Evolutionary conservation across 2,113 vertebrate genomes (phyloP), one percentile per base, ranked within the genome.

Genomic region (Chloropsis hardwickii): DNA sequence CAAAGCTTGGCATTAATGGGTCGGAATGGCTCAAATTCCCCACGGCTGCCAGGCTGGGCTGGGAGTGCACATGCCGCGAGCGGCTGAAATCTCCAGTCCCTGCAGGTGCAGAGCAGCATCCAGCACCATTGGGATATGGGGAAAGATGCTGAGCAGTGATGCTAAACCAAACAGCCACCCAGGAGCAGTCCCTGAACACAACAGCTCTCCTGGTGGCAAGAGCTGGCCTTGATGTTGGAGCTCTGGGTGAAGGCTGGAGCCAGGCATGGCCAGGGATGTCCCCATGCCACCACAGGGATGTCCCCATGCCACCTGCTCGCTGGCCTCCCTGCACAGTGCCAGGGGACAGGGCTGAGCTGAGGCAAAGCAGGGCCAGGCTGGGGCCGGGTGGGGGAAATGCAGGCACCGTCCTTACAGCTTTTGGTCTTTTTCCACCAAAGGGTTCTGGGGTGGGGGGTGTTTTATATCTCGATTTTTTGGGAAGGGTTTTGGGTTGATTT

Each of bases 401-500:
- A 95, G 90, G 60, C 85, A 83, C 22, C 0, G 12, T 83, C 82
- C 93, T 61, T 61, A 60, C 1, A 1, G 81, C 48, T 88, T 91
- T 95, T 92, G 92, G 84, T 76, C 81, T 79, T 92, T 88, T 94
- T 90, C 94, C 95, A 96, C 70, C 86, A 21, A 11, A 60, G 83
- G 31, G 64, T 86, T 93, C 86, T 93, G 82, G 80, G 90, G 82
- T 1, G 21, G 88, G 88, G 92, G 82, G 94, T 89, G 81, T 69
- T 94, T 96, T 95, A 87, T 92, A 96, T 95, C 95, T 95, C 37
- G 17, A 77, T 88, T 85, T 92, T 89, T 94, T 96, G 92, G 81
- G 93, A 96, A 96, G 56, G 80, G 57, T 85, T 87, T 92, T 92
- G 78, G 95, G 95, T 96, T 87, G 95, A 95, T 96, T 97, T 96